These are phyloP conservation scores for Leptocoma aspasia DNA, from an alignment of 2,113 vertebrate genomes.

Conservation along the genomic window DNA sequence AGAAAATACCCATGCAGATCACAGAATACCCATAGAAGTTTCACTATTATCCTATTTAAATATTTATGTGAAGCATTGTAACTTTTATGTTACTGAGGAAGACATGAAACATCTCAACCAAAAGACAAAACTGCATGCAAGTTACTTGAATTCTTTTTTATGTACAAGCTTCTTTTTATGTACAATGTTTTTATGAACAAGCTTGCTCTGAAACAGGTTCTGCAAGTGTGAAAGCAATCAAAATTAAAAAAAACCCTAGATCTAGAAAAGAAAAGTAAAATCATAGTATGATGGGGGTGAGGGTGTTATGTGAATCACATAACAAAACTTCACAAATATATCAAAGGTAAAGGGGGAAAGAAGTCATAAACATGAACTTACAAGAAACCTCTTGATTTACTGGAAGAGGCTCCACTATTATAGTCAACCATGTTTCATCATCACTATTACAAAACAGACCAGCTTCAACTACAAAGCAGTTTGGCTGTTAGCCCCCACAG, in stretches of 20 bases:
- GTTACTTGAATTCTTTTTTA: background rate
- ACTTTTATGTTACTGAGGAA: background rate
- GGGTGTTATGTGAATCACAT: background rate
- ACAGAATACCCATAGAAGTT: no score
- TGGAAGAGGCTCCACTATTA: background rate
- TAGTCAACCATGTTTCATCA: background rate
- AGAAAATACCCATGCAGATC: background rate
- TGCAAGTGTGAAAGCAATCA: background rate
- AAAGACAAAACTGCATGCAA: background rate
- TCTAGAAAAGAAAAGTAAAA: background rate
- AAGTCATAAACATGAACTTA: background rate
- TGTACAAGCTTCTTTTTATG: background rate
- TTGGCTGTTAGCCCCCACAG: background rate
- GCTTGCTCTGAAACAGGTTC: background rate
- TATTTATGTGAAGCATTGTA: background rate
- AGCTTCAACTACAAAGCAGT: background rate
- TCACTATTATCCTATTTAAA: background rate
- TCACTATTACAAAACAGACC: background rate
- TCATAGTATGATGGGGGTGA: rapidly evolving
- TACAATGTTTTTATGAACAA: background rate
- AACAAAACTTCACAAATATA: background rate
- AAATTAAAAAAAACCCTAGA: background rate
- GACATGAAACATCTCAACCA: background rate
- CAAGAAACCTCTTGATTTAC: background rate
- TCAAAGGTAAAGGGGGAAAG: background rate